Conservation (phyloP, 2,888 invertebrate genomes). For the Onchidella celtica region DNA sequence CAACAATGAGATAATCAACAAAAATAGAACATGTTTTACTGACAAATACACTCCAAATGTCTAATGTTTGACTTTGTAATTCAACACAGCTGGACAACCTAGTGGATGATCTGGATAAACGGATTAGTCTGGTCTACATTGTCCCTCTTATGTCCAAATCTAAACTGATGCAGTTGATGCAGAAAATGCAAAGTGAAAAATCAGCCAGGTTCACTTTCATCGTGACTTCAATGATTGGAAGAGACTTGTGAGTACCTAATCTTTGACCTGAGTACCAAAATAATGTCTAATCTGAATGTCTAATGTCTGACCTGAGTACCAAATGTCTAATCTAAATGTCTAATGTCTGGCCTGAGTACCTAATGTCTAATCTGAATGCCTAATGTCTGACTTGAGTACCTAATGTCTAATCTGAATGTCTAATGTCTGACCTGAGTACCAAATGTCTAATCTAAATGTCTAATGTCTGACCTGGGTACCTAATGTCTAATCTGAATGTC, state of each 20-base stretch:
- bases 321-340: background rate
- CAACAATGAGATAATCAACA: no score
- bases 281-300: no score
- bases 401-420: no score
- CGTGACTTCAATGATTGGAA: slow-evolving; percentile 67
- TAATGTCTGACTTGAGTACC: no score
- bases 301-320: no score
- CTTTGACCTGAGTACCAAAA: no score
- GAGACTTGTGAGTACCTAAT: slow-evolving; percentile 41
- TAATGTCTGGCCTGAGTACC: background rate
- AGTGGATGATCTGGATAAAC: background rate
- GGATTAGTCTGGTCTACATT: slow-evolving; percentile 30
- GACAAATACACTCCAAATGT: no score
- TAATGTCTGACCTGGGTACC: no score
- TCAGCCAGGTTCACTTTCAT: slow-evolving; percentile 59
- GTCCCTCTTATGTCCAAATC: slow-evolving; percentile 43
- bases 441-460: no score
- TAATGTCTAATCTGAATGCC: background rate
- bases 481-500: no score
- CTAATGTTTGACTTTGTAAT: background rate
- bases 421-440: no score
- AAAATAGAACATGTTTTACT: no score
- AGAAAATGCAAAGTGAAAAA: background rate
- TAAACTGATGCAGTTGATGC: background rate
- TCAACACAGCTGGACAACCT: background rate